Percentiles rank a stretch among this genome's conserved stretches.
These are phyloP conservation scores for Vidua macroura DNA, from an alignment of 2,113 vertebrate species.

Conservation along the genomic window DNA sequence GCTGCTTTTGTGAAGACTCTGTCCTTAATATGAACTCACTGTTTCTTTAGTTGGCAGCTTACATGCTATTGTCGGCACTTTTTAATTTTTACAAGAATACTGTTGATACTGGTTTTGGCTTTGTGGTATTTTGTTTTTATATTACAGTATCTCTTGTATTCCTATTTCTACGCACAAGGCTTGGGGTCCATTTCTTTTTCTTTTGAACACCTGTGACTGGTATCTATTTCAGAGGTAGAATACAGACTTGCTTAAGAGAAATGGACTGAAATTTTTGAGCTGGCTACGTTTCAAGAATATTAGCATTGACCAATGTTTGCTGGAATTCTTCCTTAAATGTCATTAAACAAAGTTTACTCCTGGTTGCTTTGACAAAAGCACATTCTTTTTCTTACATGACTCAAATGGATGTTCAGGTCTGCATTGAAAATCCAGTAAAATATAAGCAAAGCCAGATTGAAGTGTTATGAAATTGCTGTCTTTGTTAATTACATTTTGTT, in stretches of 20 bases:
- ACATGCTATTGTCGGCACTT: neutral
- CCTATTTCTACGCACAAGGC: neutral
- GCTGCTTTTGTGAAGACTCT: neutral
- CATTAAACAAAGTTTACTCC: neutral
- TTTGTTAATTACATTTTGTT: neutral
- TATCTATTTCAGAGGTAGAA: neutral
- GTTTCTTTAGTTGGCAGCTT: neutral
- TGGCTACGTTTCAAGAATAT: neutral
- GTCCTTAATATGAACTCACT: neutral
- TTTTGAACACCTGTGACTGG: neutral
- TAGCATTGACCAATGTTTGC: fast-evolving
- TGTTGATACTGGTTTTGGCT: neutral
- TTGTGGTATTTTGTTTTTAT: neutral
- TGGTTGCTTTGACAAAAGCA: neutral
- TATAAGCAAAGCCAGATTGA: neutral
- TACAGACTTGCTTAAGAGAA: neutral
- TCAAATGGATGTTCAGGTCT: neutral
- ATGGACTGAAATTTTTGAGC: neutral
- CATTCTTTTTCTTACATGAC: neutral
- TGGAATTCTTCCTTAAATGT: neutral
- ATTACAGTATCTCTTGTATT: neutral
- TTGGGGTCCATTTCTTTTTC: neutral
- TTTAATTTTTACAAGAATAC: neutral
- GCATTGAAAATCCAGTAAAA: neutral
- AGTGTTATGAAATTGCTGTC: neutral